phyloP scores from a whole-genome alignment of 1,140 invertebrate genomes.

The Lithobius niger region DNA sequence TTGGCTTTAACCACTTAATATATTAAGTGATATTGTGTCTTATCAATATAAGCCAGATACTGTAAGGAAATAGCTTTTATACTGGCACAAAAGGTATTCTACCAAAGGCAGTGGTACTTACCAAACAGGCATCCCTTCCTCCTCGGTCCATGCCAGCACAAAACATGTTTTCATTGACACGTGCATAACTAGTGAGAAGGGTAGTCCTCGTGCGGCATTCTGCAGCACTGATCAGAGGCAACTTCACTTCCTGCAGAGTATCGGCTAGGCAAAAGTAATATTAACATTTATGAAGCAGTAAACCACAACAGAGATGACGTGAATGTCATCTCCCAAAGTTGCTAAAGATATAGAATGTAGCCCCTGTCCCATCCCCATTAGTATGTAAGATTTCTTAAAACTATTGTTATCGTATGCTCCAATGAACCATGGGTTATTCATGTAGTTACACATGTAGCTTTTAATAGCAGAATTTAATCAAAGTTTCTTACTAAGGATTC shows the following conservation, averaged over 20 bases:
- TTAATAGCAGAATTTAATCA: no score
- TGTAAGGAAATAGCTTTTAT: no score
- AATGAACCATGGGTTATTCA: no score
- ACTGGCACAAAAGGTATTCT: no score
- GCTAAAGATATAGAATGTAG: background rate
- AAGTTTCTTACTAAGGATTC: no score
- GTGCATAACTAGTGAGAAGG: constrained; percentile 53
- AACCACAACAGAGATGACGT: background rate
- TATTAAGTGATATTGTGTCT: no score
- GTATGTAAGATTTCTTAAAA: background rate
- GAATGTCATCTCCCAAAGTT: background rate
- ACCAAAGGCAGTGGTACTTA: no score
- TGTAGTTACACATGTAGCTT: no score
- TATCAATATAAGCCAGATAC: no score
- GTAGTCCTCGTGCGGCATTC: constrained; percentile 65
- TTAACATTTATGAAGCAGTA: no score
- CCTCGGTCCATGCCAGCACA: constrained; percentile 64
- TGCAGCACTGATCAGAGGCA: constrained; percentile 65
- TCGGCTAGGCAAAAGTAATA: constrained; percentile 44
- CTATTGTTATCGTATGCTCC: background rate
- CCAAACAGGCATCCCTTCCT: constrained; percentile 61
- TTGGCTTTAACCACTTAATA: no score
- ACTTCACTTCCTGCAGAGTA: constrained; percentile 68
- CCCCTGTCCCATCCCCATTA: background rate
- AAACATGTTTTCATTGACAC: constrained; percentile 76